A percentile compares a stretch with the other conserved stretches of the same genome.
Conservation (phyloP, 2,113 vertebrate genomes). For the Haliaeetus leucogaster region DNA sequence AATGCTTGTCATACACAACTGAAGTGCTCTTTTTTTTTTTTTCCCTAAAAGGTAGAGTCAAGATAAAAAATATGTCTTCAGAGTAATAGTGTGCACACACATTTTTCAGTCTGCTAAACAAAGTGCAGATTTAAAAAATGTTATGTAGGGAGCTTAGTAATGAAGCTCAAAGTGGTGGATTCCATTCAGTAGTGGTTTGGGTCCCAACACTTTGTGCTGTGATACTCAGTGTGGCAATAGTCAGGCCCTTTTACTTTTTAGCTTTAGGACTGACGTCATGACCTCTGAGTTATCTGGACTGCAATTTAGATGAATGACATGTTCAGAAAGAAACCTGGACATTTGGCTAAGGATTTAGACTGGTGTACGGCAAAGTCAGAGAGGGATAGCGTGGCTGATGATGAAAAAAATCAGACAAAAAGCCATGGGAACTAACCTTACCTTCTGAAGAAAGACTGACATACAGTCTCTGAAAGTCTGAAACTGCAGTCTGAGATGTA, state of each 20-base stretch:
- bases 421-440: background rate
- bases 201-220: background rate
- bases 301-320: background rate
- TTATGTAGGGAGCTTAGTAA: background rate
- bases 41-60: background rate
- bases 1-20: background rate
- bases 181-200: background rate
- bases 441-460: background rate
- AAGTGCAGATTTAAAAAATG: background rate
- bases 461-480: background rate
- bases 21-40: background rate
- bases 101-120: background rate
- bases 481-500: background rate
- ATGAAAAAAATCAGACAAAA: background rate
- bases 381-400: accelerated
- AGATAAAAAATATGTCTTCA: background rate
- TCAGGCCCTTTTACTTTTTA: background rate
- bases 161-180: background rate
- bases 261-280: background rate
- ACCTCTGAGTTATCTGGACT: background rate
- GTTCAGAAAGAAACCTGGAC: background rate
- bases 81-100: accelerated
- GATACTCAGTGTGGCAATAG: background rate
- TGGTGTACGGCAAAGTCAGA: background rate
- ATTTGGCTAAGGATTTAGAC: background rate